These are phyloP conservation scores for Desoria tigrina DNA, from an alignment of 2,888 invertebrate species.

Conservation along the genomic window DNA sequence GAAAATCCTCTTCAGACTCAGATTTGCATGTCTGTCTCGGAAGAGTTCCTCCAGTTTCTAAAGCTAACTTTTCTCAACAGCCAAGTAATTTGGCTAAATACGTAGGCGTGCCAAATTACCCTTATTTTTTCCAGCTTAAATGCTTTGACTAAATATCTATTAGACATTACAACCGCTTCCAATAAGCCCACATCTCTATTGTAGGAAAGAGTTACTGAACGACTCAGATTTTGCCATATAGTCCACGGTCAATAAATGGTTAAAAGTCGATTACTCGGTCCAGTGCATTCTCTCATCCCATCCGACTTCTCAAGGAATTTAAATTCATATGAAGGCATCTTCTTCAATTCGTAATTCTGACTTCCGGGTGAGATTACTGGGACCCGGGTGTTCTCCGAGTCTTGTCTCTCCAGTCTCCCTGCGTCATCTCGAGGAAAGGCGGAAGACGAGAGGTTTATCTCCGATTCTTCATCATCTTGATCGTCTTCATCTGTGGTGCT, in stretches of 20 bases:
- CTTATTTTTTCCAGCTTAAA: no score
- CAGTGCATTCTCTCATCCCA: no score
- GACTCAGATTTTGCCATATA: no score
- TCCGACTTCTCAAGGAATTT: conserved; percentile 25
- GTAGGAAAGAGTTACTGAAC: no score
- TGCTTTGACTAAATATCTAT: no score
- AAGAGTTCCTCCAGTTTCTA: no score
- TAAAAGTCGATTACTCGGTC: no score
- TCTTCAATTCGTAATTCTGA: conserved; percentile 41
- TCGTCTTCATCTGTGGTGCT: conserved; percentile 3
- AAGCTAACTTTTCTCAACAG: not conserved
- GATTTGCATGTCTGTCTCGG: no score
- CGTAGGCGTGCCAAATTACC: not conserved
- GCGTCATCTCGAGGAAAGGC: not conserved
- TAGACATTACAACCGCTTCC: no score
- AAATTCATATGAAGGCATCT: conserved; percentile 52
- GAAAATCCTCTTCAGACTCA: no score
- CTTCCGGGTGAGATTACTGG: not conserved
- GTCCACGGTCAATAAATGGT: no score
- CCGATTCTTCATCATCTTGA: conserved; percentile 9
- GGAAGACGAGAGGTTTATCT: not conserved
- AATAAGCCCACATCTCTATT: no score
- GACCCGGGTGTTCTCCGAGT: not conserved
- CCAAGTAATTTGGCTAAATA: not conserved
- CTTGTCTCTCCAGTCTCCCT: not conserved